Evolutionary conservation across 2,888 invertebrate genomes (phyloP).

Genomic region (Sarcophaga subvicina): DNA sequence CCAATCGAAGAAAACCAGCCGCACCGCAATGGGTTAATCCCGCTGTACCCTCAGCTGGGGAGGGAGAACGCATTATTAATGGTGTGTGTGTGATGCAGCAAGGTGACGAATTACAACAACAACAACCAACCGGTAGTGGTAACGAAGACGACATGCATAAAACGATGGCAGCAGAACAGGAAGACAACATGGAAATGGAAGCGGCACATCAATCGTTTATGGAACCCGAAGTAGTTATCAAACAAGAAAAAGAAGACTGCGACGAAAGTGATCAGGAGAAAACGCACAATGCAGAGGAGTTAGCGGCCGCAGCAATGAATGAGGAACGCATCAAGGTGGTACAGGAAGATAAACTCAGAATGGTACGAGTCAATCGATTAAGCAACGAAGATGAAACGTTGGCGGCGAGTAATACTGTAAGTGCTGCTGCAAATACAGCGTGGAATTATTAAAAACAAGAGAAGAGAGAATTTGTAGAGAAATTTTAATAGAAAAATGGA

Average conservation of each 20-base stretch:
- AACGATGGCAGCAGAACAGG: slow-evolving; percentile 29
- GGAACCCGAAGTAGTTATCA: slow-evolving; percentile 80
- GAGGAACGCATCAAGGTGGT: slow-evolving; percentile 72
- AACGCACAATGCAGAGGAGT: slow-evolving; percentile 35
- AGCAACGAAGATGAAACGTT: slow-evolving; percentile 74
- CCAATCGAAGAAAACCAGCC: slow-evolving; percentile 91
- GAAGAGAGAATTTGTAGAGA: background rate
- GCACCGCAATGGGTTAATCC: slow-evolving; percentile 99
- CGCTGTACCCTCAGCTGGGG: slow-evolving; percentile 72
- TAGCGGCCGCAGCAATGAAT: background rate
- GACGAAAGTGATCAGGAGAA: slow-evolving; percentile 74
- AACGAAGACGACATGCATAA: slow-evolving; percentile 65
- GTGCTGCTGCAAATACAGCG: slow-evolving; percentile 65
- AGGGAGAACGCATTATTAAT: slow-evolving; percentile 91
- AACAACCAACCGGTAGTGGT: slow-evolving; percentile 6
- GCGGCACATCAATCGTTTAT: slow-evolving; percentile 79
- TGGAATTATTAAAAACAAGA: slow-evolving; percentile 74
- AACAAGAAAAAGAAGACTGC: slow-evolving; percentile 80
- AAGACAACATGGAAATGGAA: slow-evolving; percentile 66
- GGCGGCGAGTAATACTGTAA: slow-evolving; percentile 46
- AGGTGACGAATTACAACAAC: slow-evolving; percentile 88
- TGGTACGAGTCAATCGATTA: slow-evolving; percentile 76
- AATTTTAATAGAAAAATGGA: background rate
- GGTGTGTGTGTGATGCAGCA: slow-evolving; percentile 94
- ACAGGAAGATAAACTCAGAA: slow-evolving; percentile 77